phyloP scores from a whole-genome alignment of 2,797 vertebrate genomes.

The Gobio occitaniae region DNA sequence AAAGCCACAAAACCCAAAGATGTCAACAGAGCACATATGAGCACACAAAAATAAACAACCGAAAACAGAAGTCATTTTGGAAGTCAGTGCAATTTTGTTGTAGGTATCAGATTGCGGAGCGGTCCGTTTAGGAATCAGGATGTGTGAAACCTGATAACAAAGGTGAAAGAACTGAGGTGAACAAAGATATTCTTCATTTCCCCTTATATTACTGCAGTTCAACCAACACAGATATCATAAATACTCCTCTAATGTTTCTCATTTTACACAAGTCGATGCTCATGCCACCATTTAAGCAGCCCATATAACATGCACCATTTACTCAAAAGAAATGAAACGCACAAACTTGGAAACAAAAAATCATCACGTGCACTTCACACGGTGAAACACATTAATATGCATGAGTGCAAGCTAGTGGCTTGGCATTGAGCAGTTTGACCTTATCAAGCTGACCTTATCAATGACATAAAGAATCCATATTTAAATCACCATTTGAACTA shows the following conservation, averaged over 20 bases:
- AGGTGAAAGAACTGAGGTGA: constrained; percentile 42
- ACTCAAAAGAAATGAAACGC: not conserved
- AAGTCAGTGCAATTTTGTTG: constrained; percentile 10
- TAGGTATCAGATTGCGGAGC: constrained; percentile 33
- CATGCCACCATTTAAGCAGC: not conserved
- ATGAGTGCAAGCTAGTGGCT: constrained; percentile 13
- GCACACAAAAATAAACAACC: not conserved
- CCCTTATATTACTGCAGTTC: constrained; percentile 14
- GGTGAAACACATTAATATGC: constrained; percentile 47
- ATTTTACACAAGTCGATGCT: constrained; percentile 29
- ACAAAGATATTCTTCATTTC: constrained; percentile 28
- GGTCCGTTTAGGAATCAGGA: constrained; percentile 1
- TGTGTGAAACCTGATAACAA: constrained; percentile 48
- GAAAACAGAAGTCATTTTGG: constrained; percentile 24
- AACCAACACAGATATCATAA: constrained; percentile 29
- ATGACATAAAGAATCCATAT: constrained; percentile 52
- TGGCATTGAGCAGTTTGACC: constrained; percentile 40
- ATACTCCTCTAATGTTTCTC: constrained; percentile 36
- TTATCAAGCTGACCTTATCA: constrained; percentile 55
- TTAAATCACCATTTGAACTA: constrained; percentile 53
- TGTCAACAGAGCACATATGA: constrained; percentile 32
- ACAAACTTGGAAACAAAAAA: constrained; percentile 9
- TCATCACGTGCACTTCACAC: not conserved
- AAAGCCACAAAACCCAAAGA: constrained; percentile 49
- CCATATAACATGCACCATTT: not conserved